Conservation (phyloP, 2,113 vertebrate species). For the Paracanthobrama guichenoti region DNA sequence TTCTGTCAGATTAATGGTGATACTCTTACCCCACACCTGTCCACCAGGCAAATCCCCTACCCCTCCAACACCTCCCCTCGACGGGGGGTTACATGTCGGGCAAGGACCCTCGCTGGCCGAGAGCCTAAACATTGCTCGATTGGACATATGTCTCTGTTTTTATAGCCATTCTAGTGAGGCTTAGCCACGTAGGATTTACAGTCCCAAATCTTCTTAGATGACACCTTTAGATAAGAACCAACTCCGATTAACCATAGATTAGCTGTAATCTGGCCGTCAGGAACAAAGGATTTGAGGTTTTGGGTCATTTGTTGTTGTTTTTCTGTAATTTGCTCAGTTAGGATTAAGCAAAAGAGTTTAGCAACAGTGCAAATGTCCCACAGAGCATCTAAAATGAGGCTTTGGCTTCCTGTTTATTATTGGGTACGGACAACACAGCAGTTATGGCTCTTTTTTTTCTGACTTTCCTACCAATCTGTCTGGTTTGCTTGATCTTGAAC, state of each 20-base stretch:
- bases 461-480: neutral
- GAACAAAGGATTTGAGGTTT: slow-evolving; percentile 54
- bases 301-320: slow-evolving; percentile 46
- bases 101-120: neutral
- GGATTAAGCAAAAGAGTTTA: slow-evolving; percentile 18
- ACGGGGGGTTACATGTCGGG: slow-evolving; percentile 3
- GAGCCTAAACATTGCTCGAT: slow-evolving; percentile 22
- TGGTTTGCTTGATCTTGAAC: neutral
- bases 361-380: neutral
- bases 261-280: slow-evolving; percentile 52
- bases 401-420: neutral
- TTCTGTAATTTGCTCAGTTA: slow-evolving; percentile 1
- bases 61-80: neutral
- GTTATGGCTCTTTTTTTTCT: neutral
- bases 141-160: neutral
- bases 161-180: neutral
- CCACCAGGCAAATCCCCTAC: slow-evolving; percentile 26
- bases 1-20: slow-evolving; percentile 46
- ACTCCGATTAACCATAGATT: slow-evolving; percentile 66
- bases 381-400: neutral
- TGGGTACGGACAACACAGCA: neutral
- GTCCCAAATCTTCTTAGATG: slow-evolving; percentile 55
- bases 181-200: slow-evolving; percentile 35
- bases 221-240: slow-evolving; percentile 33
- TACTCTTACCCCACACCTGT: slow-evolving; percentile 41